Base-by-base conservation (phyloP, 2,113 vertebrate genomes). In the Donacobius atricapilla region DNA sequence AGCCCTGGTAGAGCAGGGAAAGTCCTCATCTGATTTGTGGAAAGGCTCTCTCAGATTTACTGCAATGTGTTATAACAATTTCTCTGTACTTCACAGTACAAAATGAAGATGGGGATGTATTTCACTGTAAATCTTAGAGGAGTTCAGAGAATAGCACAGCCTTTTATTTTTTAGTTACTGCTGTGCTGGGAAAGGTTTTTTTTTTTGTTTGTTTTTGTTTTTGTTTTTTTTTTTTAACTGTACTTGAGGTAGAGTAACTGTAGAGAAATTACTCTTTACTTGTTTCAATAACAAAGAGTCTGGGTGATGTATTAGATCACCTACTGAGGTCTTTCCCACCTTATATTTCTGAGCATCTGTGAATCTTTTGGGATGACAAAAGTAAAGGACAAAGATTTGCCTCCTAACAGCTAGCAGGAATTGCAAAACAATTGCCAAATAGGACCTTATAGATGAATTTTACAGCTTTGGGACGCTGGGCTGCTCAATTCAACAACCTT, bases 261-360 rank as follows among this genome's bases (percentile, higher is more conserved):
- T 78, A 78, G 51, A 86, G 60, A 93, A 96, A 96, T 94, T 78
- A 53, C 24, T 47, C 50, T 77, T 78, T 81, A 53, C 94, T 91
- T 93, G 68, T 92, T 92, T 89, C 71, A 83, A 87, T 90, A 88
- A 77, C 71, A 89, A 86, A 92, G 88, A 50, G 68, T 77, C 10
- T 63, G 72, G 39, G 39, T 14, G 3, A 92, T 80, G 51, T 28
- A 66, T 86, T 89, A 73, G 13, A 90, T 90, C 76, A 81, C 30
- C 76, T 92, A 53, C 20, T 78, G 71, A 75, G 27, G 35, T 66
- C 56, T 94, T 93, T 94, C 57, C 42, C 51, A 63, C 47, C 27
- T 92, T 81, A 15, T 78, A 66, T 90, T 92, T 93, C 85, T 87
- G 54, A 87, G 47, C 33, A 45, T 72, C 76, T 78, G 39, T 77